phyloP scores from a whole-genome alignment of 2,797 vertebrate genomes.

The Xenopus petersii region DNA sequence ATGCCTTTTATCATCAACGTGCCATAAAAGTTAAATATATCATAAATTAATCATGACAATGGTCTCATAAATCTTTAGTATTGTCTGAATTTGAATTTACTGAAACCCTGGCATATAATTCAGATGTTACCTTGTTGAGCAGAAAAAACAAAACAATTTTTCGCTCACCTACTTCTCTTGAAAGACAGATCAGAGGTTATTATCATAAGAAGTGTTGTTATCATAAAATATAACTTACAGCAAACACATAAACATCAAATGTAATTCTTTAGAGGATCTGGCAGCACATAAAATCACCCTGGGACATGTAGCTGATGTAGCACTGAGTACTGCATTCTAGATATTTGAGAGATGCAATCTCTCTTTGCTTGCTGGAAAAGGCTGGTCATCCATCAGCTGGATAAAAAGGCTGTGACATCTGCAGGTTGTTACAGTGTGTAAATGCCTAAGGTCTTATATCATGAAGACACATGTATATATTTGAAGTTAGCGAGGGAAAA shows the following conservation, averaged over 20 bases:
- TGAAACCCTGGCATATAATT: not conserved
- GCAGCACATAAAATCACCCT: constrained; percentile 47
- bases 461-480: constrained; percentile 33
- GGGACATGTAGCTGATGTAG: constrained; percentile 47
- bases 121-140: not conserved
- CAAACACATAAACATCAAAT: constrained; percentile 35
- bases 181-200: constrained; percentile 3
- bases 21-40: too few relatives aligned
- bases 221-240: constrained; percentile 26
- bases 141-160: not conserved
- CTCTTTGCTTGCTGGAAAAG: constrained; percentile 37
- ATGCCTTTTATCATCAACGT: too few relatives aligned
- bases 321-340: constrained; percentile 41
- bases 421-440: constrained; percentile 47
- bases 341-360: constrained; percentile 47
- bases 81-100: not conserved
- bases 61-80: too few relatives aligned
- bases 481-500: constrained; percentile 9
- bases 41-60: too few relatives aligned
- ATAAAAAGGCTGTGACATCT: constrained; percentile 47
- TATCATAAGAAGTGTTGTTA: constrained; percentile 14
- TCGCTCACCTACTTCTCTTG: not conserved
- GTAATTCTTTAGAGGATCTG: constrained; percentile 40
- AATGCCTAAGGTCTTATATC: constrained; percentile 48
- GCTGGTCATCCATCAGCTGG: constrained; percentile 42